Evolutionary conservation across 1,140 invertebrate genomes (phyloP), one percentile per base, ranked within the genome.

Genomic region (Octopus sinensis): DNA sequence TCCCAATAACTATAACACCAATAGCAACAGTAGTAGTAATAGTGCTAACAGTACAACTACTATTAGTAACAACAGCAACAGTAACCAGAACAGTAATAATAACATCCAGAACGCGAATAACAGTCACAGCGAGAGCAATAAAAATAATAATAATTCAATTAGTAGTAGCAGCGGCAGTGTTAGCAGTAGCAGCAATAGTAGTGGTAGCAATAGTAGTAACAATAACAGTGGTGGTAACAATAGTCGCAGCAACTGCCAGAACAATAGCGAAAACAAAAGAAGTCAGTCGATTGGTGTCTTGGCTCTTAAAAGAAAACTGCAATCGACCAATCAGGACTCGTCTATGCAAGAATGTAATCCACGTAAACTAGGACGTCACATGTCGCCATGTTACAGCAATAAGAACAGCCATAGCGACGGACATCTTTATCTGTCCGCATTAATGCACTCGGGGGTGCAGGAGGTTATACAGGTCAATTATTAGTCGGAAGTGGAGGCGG

Each of bases 261-360:
- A 71, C 13, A 7, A 71, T 13, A 71, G 13, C 30, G 68, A 71
- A 71, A 71, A 71, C 13, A 71, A 71, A 71, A 7, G 30, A 71
- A 12, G 17, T 17, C 17, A 71, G 7, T 71, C 68, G 17, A 71
- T 71, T 71, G 68, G 68, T 30, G 23, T 77, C 76, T 51, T 43
- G 52, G 76, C 76, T 3, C 76, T 77, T 6, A 77, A 77, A 53
- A 17, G 76, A 12, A 77, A 77, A 77, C 43, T 77, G 30, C 17
- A 71, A n/a, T 13, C 13, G 30, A 23, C 17, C 17, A 71, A 71
- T 43, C 76, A 77, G 52, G 76, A 53, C 13, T 6, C 17, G 30
- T 13, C 43, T 53, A 51, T 9, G 5, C 5, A 77, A 6, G 76
- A 77, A 53, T 77, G 76, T 17, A 77, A 77, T 53, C 76, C 76